phyloP scores from a whole-genome alignment of 2,113 vertebrate species.

The Toxotes jaculatrix region DNA sequence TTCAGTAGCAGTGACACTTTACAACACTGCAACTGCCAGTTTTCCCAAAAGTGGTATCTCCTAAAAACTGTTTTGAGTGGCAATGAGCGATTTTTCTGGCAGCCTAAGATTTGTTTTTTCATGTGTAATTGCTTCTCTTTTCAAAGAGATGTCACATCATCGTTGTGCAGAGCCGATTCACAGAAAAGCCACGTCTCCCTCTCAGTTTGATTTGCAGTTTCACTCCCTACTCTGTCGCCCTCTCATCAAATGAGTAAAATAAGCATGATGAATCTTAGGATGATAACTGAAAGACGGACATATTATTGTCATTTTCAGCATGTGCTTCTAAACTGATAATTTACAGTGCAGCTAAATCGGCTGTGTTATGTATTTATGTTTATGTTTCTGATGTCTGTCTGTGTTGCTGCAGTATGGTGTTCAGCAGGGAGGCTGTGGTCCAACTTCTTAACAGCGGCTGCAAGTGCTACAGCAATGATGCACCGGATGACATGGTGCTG shows the following conservation, averaged over 20 bases:
- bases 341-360: neutral
- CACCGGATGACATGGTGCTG: constrained; percentile 97
- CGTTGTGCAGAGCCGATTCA: constrained; percentile 18
- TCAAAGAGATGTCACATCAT: constrained; percentile 44
- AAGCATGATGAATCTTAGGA: neutral
- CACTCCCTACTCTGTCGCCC: neutral
- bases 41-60: constrained; percentile 44
- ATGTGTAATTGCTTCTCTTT: constrained; percentile 47
- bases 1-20: constrained; percentile 56
- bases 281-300: neutral
- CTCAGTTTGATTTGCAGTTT: constrained; percentile 25
- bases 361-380: neutral
- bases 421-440: constrained; percentile 90
- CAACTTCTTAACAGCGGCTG: constrained; percentile 91
- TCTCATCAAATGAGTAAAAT: constrained; percentile 20
- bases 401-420: constrained; percentile 90
- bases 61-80: constrained; percentile 40
- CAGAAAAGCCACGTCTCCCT: neutral
- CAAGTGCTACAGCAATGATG: constrained; percentile 93
- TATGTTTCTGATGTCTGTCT: constrained; percentile 1
- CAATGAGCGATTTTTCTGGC: constrained; percentile 45
- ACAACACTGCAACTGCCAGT: constrained; percentile 41
- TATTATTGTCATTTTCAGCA: neutral
- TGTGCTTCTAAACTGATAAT: neutral
- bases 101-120: constrained; percentile 27